Evolutionary conservation across 2,797 vertebrate genomes (phyloP), one percentile per base, ranked within the genome.

Genomic region (Anas bahamensis): DNA sequence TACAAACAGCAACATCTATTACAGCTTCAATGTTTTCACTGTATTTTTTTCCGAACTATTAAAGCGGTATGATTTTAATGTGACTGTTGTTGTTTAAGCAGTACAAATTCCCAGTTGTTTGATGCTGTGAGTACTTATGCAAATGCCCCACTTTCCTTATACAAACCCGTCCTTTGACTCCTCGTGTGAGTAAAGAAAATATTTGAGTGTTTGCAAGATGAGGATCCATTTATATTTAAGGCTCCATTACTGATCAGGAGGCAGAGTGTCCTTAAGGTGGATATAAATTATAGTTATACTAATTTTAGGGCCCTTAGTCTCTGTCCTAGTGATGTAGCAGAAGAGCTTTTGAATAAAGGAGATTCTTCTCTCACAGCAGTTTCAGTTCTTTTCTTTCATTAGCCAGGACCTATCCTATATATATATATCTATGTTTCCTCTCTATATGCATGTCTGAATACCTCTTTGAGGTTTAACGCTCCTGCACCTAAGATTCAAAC

Each of bases 201-300:
- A 94, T 71, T 11, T 86, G 83, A 93, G 91, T 74, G 74, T 86
- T 95, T 86, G 68, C 71, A 76, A 82, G 85, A 76, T 52, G 85
- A 95, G 87, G 64, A 94, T 94, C 86, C 89, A 91, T 96, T 95
- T 94, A 88, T 88, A 90, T 91, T 91, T 94, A 95, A 95, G 83
- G 53, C n/a, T 95, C 95, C 95, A 93, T 95, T 95, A 97, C 95
- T 55, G 94, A 95, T 94, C 74, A 93, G 81, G 75, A 96, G 88
- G 95, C 90, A 96, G 71, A 91, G 83, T 33, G 35, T 92, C 87
- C 89, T 94, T 92, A 96, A 81, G 72, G 89, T 84, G 50, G 91
- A 74, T 86, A 95, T 95, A 96, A 94, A 94, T 94, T 95, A 94
- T 6, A 94, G 70, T 93, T 94, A 95, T 1, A 82, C 85, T 79